Evolutionary conservation across 2,113 vertebrate genomes (phyloP).

Genomic region (Neopipo cinnamomea): DNA sequence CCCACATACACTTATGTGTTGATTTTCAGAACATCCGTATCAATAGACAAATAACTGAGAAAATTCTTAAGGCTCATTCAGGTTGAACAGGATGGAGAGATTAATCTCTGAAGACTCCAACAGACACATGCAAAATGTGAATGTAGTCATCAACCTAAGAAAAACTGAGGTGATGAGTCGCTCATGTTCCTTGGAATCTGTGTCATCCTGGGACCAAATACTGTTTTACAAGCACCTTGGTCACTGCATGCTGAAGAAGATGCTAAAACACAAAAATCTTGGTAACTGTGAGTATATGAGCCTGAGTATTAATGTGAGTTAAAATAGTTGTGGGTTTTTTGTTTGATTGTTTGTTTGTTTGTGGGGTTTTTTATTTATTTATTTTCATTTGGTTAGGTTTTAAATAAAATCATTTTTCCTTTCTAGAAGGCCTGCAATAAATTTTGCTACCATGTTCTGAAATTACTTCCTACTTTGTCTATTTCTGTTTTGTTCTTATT

Average conservation of each 20-base stretch:
- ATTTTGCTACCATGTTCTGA: neutral
- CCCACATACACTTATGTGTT: too few relatives aligned
- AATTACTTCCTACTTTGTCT: neutral
- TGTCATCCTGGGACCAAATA: neutral
- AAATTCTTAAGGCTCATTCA: neutral
- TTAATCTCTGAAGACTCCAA: neutral
- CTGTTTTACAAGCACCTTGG: neutral
- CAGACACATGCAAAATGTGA: neutral
- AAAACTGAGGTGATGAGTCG: neutral
- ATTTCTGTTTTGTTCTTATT: neutral
- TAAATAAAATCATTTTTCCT: neutral
- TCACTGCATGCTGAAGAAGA: neutral
- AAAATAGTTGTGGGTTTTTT: neutral
- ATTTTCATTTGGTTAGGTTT: neutral
- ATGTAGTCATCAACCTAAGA: neutral
- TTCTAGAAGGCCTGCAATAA: neutral
- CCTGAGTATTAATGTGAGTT: neutral
- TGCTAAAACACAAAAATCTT: neutral
- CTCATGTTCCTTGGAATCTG: neutral
- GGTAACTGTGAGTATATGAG: neutral
- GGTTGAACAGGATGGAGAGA: neutral
- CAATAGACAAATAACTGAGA: neutral
- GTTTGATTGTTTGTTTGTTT: too few relatives aligned
- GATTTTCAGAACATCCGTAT: neutral
- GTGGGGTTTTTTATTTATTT: neutral